Conservation (phyloP, 2,888 invertebrate species). For the Matsumyia berberina region DNA sequence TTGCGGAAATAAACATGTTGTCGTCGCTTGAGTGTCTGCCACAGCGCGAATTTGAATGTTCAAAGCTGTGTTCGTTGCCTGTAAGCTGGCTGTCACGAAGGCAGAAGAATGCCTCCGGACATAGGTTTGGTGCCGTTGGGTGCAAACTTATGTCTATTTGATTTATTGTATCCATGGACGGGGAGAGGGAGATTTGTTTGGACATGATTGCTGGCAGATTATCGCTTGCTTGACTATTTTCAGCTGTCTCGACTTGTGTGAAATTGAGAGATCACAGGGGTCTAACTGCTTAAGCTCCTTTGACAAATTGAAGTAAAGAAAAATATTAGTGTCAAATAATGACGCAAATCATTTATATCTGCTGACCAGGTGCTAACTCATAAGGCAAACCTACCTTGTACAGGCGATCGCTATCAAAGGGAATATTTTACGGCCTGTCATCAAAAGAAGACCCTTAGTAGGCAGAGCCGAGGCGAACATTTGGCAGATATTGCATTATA, state of each 20-base stretch:
- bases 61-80: neutral
- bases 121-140: neutral
- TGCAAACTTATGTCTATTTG: conserved; percentile 8
- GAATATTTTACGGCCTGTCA: no score
- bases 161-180: conserved; percentile 13
- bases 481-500: no score
- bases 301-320: no score
- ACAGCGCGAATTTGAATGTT: conserved; percentile 42
- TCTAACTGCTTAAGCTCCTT: no score
- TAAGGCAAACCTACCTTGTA: no score
- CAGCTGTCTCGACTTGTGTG: neutral
- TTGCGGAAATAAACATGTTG: conserved; percentile 43
- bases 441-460: no score
- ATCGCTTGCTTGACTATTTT: neutral
- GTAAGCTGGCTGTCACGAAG: neutral
- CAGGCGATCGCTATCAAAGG: no score
- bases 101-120: conserved; percentile 2
- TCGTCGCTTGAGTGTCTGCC: conserved; percentile 16
- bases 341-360: no score
- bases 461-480: no score
- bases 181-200: conserved; percentile 1
- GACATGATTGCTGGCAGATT: conserved; percentile 14
- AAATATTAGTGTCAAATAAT: no score
- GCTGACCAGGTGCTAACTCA: no score
- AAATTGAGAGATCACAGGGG: neutral